Percentiles rank a stretch among this genome's conserved stretches.
phyloP scores from a whole-genome alignment of 2,113 vertebrate genomes.

The Cryptomyrus ogoouensis region DNA sequence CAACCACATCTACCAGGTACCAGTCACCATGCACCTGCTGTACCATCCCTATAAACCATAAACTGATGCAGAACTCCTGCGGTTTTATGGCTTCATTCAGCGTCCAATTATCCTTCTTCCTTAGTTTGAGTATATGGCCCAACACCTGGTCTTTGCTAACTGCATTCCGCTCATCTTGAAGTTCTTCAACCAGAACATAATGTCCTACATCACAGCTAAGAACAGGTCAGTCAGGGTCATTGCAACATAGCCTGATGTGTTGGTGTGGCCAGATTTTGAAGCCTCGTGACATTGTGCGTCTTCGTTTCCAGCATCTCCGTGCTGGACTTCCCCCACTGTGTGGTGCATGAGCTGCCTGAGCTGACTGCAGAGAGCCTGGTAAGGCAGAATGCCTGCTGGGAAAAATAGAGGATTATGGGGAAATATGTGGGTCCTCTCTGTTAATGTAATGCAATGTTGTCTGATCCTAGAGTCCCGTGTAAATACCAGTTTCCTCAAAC shows the following conservation, averaged over 20 bases:
- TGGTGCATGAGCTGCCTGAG: slow-evolving; percentile 90
- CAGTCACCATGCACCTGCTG: neutral
- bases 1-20: slow-evolving; percentile 94
- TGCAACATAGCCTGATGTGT: neutral
- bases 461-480: neutral
- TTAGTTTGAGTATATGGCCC: slow-evolving; percentile 98
- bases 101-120: slow-evolving; percentile 18
- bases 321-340: slow-evolving; percentile 86
- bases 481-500: neutral
- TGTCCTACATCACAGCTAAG: slow-evolving; percentile 98
- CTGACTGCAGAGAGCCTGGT: slow-evolving; percentile 95
- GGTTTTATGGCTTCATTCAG: neutral
- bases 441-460: neutral
- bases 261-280: neutral
- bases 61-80: neutral
- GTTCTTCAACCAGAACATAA: slow-evolving; percentile 99
- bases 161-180: slow-evolving; percentile 97
- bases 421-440: neutral
- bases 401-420: neutral
- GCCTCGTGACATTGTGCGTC: neutral
- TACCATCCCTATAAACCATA: neutral
- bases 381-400: slow-evolving; percentile 37
- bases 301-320: slow-evolving; percentile 77
- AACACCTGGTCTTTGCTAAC: slow-evolving; percentile 96
- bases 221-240: slow-evolving; percentile 70